These are phyloP conservation scores for Eudyptes chrysolophus DNA, from an alignment of 2,113 vertebrate species.

Conservation along the genomic window DNA sequence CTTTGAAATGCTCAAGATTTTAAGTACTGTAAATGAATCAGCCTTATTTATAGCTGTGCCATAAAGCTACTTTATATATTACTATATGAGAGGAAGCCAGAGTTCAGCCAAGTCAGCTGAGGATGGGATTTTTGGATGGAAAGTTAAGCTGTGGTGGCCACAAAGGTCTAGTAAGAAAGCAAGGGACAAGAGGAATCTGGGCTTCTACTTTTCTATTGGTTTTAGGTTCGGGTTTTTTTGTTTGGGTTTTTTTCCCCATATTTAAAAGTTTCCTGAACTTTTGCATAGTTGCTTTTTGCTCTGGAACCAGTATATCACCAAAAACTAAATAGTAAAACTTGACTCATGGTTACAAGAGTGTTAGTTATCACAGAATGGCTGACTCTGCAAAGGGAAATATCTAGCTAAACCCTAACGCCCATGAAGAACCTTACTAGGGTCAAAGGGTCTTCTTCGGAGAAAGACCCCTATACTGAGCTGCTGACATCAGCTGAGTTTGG, in stretches of 20 bases:
- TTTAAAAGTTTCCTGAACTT: neutral
- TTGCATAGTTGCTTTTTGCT: neutral
- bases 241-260: neutral
- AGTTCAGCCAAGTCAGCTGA: conserved; percentile 8
- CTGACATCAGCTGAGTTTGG: neutral
- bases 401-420: neutral
- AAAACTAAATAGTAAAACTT: neutral
- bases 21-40: conserved; percentile 4
- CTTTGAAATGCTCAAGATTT: conserved; percentile 31
- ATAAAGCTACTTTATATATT: conserved; percentile 10
- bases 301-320: neutral
- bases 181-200: neutral
- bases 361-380: neutral
- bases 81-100: neutral
- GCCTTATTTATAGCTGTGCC: neutral
- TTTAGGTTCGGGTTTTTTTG: neutral
- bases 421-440: neutral
- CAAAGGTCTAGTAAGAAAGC: neutral
- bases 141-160: neutral
- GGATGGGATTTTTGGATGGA: neutral
- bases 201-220: neutral
- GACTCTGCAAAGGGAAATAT: neutral
- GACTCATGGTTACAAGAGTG: neutral
- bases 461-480: neutral
- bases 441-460: neutral